phyloP scores from a whole-genome alignment of 2,113 vertebrate genomes.

The Dolichotis patagonum region DNA sequence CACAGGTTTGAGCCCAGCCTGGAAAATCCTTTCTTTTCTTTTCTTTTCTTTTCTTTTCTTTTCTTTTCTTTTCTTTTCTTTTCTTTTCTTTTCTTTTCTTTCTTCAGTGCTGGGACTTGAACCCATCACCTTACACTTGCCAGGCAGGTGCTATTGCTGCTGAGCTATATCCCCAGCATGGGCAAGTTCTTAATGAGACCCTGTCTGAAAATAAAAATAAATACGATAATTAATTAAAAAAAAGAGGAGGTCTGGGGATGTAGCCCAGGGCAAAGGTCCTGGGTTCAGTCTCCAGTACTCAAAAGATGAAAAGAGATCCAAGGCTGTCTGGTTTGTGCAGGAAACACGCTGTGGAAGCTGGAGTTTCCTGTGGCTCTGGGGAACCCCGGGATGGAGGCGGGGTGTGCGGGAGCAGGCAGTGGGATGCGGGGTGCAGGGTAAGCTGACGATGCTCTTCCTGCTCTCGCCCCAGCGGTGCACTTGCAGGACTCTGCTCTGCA shows the following conservation, averaged over 20 bases:
- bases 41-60: too few relatives aligned
- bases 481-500: constrained; percentile 87
- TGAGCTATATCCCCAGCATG: too few relatives aligned
- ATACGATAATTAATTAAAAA: background rate
- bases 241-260: background rate
- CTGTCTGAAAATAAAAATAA: background rate
- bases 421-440: rapidly evolving
- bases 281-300: background rate
- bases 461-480: constrained; percentile 88
- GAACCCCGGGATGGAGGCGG: background rate
- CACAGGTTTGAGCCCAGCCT: background rate
- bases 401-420: background rate
- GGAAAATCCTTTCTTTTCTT: background rate
- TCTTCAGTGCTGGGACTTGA: too few relatives aligned
- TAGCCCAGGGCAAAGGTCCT: background rate
- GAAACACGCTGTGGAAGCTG: background rate
- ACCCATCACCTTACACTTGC: too few relatives aligned
- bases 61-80: too few relatives aligned
- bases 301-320: background rate
- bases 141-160: too few relatives aligned
- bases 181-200: background rate
- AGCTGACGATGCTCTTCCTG: background rate
- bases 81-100: too few relatives aligned
- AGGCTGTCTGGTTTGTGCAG: background rate
- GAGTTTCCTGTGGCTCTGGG: background rate